phyloP scores from a whole-genome alignment of 2,797 vertebrate genomes.

The Sebastolobus altivelis region DNA sequence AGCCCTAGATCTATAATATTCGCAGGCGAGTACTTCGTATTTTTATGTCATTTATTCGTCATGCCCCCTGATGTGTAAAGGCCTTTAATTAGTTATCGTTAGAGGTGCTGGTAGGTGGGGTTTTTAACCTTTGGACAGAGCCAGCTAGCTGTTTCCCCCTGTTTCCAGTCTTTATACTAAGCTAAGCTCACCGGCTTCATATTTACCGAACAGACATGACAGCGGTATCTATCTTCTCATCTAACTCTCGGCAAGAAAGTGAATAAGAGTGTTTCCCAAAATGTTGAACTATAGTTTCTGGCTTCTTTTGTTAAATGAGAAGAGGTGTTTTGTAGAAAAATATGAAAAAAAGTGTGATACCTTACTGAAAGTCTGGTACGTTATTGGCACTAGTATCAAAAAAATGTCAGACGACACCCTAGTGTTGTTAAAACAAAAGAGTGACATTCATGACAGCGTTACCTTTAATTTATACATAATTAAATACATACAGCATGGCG shows the following conservation, averaged over 20 bases:
- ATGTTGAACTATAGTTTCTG: background rate
- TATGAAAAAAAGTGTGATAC: background rate
- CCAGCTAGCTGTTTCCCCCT: background rate
- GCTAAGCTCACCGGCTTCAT: background rate
- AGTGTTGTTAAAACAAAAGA: background rate
- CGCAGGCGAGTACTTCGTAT: background rate
- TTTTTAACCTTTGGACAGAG: background rate
- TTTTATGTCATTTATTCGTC: background rate
- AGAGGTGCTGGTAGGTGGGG: background rate
- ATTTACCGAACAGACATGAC: background rate
- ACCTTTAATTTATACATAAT: background rate
- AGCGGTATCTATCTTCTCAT: background rate
- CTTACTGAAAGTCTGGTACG: background rate
- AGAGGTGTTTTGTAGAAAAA: background rate
- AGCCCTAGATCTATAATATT: background rate
- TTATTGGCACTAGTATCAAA: background rate
- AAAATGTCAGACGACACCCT: background rate
- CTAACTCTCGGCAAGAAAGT: background rate
- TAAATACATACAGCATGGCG: background rate
- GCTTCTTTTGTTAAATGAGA: background rate
- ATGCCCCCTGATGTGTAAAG: rapidly evolving
- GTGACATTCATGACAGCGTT: background rate
- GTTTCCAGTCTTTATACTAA: background rate
- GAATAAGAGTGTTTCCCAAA: background rate
- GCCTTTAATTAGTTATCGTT: background rate